These are phyloP conservation scores for Cephus runcator DNA, from an alignment of 2,888 invertebrate genomes.

Conservation along the genomic window DNA sequence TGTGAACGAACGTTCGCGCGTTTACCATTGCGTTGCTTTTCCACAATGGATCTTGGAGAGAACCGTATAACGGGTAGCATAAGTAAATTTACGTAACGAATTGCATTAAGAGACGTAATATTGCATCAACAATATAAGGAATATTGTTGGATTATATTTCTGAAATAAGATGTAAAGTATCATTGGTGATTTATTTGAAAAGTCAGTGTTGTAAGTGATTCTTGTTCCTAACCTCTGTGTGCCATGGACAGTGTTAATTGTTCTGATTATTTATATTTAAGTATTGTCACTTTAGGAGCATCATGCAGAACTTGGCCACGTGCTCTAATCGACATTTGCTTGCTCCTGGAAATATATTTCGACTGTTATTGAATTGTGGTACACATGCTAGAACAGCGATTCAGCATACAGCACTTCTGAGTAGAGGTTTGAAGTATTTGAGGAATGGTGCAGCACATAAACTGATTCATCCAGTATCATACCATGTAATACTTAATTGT, in stretches of 20 bases:
- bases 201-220: not conserved
- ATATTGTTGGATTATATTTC: not conserved
- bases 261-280: not conserved
- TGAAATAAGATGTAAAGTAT: not conserved
- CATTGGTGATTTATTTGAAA: not conserved
- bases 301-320: constrained; percentile 51
- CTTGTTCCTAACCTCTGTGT: constrained; percentile 13
- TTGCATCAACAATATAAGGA: not conserved
- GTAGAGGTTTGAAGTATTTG: constrained; percentile 18
- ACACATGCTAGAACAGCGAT: not conserved
- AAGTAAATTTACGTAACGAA: constrained; percentile 23
- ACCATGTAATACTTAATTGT: constrained; percentile 32
- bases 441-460: constrained; percentile 17
- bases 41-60: not conserved
- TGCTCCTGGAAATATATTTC: constrained; percentile 30
- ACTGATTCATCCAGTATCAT: constrained; percentile 32
- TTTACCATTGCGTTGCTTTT: not conserved
- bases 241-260: constrained; percentile 7
- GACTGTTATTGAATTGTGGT: constrained; percentile 24
- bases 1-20: not conserved
- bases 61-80: not conserved
- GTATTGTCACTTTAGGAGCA: constrained; percentile 11
- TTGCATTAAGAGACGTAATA: constrained; percentile 18
- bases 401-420: not conserved
- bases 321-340: constrained; percentile 37